Evolutionary conservation across 2,797 vertebrate species (phyloP).

Genomic region (Kryptolebias ocellatus): DNA sequence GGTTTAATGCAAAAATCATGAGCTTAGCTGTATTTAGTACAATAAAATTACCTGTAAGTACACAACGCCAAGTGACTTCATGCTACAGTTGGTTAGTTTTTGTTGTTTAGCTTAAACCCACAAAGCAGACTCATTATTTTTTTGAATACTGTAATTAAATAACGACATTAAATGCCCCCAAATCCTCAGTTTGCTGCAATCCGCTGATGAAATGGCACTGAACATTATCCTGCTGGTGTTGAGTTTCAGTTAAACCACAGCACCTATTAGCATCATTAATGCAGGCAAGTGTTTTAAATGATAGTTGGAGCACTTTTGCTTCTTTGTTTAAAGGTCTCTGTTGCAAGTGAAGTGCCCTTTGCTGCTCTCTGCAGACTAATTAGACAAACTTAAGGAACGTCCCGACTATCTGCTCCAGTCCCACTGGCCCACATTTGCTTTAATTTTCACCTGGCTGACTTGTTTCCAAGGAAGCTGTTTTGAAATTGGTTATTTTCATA

Average conservation of each 20-base stretch:
- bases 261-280: not conserved
- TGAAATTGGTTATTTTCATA: not conserved
- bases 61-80: not conserved
- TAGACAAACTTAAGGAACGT: slow-evolving; percentile 13
- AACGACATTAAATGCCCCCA: not conserved
- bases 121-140: too few relatives aligned
- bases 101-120: not conserved
- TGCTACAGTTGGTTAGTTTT: too few relatives aligned
- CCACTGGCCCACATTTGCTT: slow-evolving; percentile 27
- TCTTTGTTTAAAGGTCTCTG: slow-evolving; percentile 20
- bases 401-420: slow-evolving; percentile 5
- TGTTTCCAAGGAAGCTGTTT: slow-evolving; percentile 13
- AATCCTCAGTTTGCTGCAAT: not conserved
- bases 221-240: too few relatives aligned
- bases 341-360: slow-evolving; percentile 11
- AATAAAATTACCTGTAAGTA: too few relatives aligned
- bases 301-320: slow-evolving; percentile 1
- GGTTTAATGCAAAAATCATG: too few relatives aligned
- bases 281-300: slow-evolving; percentile 11
- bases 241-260: not conserved
- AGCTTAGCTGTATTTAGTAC: too few relatives aligned
- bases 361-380: slow-evolving; percentile 39
- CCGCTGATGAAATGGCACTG: too few relatives aligned
- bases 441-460: slow-evolving; percentile 8
- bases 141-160: not conserved